Evolutionary conservation across 92 coral and sea anemone species (phyloP).

Genomic region (Bergia sp.): DNA sequence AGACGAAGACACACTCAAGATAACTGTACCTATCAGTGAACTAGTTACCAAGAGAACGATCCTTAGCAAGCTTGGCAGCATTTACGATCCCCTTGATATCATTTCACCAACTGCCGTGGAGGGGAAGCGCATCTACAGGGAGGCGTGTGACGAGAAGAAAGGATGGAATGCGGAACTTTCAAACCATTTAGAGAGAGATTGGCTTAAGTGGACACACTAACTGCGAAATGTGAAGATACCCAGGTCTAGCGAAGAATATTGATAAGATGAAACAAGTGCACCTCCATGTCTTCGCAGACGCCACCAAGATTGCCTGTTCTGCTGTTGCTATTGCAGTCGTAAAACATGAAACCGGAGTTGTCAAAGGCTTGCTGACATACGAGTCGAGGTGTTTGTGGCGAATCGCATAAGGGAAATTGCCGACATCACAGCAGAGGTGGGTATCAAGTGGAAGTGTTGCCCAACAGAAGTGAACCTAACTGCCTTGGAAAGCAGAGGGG

Average conservation of each 20-base stretch:
- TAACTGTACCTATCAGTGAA: not conserved
- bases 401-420: slow-evolving; percentile 59
- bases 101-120: slow-evolving; percentile 56
- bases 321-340: too few relatives aligned
- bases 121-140: slow-evolving; percentile 51
- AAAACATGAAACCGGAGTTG: too few relatives aligned
- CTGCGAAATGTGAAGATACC: slow-evolving; percentile 63
- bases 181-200: not conserved
- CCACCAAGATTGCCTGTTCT: too few relatives aligned
- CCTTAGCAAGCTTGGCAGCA: slow-evolving; percentile 45
- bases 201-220: slow-evolving; percentile 54
- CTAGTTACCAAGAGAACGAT: slow-evolving; percentile 44
- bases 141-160: slow-evolving; percentile 41
- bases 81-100: slow-evolving; percentile 51
- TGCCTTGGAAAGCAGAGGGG: slow-evolving; percentile 61
- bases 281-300: too few relatives aligned
- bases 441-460: slow-evolving; percentile 53
- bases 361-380: slow-evolving; percentile 49
- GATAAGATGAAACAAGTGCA: too few relatives aligned
- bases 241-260: too few relatives aligned
- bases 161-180: too few relatives aligned
- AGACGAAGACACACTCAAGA: slow-evolving; percentile 25
- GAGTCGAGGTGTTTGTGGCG: slow-evolving; percentile 45
- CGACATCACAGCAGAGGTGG: slow-evolving; percentile 26
- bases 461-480: slow-evolving; percentile 52